phyloP scores from a whole-genome alignment of 2,888 invertebrate species.

The Leptothorax acervorum region DNA sequence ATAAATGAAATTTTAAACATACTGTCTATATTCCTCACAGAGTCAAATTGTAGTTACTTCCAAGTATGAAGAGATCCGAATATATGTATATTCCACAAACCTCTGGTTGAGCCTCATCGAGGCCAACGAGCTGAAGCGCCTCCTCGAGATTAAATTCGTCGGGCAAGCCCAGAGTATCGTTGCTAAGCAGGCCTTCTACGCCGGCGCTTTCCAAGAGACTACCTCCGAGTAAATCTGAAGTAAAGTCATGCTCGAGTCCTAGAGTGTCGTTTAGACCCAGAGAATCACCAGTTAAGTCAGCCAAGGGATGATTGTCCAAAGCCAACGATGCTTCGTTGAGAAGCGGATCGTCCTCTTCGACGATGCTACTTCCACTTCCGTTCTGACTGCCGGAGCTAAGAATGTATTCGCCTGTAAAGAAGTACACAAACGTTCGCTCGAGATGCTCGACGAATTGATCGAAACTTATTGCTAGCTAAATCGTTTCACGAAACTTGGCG shows the following conservation, averaged over 20 bases:
- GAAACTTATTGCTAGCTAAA: neutral
- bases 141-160: slow-evolving; percentile 91
- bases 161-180: slow-evolving; percentile 86
- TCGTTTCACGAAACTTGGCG: neutral
- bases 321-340: slow-evolving; percentile 77
- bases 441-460: neutral
- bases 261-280: slow-evolving; percentile 81
- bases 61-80: slow-evolving; percentile 4
- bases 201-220: slow-evolving; percentile 77
- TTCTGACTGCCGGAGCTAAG: slow-evolving; percentile 78
- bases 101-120: slow-evolving; percentile 87
- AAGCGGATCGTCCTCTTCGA: slow-evolving; percentile 74
- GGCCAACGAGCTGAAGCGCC: slow-evolving; percentile 91
- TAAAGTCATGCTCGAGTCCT: slow-evolving; percentile 83
- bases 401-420: slow-evolving; percentile 85
- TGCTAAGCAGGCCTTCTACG: slow-evolving; percentile 82
- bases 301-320: slow-evolving; percentile 78
- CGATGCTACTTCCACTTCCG: slow-evolving; percentile 68
- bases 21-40: neutral
- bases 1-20: neutral
- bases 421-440: neutral
- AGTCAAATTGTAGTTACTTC: neutral
- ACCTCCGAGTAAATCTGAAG: slow-evolving; percentile 80
- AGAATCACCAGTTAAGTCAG: slow-evolving; percentile 81
- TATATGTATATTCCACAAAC: slow-evolving; percentile 51